A percentile compares a stretch with the other conserved stretches of the same genome.
Conservation (phyloP, 2,113 vertebrate genomes). For the Peromyscus polionotus region DNA sequence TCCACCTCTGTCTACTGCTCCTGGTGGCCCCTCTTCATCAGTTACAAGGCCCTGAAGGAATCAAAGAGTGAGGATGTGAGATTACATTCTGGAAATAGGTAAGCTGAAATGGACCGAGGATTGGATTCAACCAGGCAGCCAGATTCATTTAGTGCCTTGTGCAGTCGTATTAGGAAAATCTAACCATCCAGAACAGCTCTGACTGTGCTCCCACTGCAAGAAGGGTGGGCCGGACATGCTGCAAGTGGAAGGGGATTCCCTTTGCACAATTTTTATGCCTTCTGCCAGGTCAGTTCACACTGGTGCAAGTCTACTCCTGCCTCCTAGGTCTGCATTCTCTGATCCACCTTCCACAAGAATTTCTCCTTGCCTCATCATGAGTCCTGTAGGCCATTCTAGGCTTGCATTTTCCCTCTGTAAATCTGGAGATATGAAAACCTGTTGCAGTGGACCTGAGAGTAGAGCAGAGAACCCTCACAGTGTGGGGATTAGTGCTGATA, state of each 20-base stretch:
- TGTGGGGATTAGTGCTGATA: too few species aligned
- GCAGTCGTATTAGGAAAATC: conserved; percentile 68
- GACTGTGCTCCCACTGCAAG: background rate
- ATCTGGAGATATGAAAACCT: background rate
- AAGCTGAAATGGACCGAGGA: conserved; percentile 63
- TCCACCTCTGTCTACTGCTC: background rate
- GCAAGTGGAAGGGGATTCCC: background rate
- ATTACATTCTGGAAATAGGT: conserved; percentile 72
- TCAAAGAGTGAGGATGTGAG: conserved; percentile 59
- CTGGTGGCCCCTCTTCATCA: background rate
- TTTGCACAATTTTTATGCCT: background rate
- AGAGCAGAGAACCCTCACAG: accelerated
- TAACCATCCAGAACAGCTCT: conserved; percentile 58
- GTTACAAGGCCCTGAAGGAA: conserved; percentile 61
- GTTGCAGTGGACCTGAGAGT: background rate
- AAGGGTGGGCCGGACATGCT: background rate
- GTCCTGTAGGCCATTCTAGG: background rate
- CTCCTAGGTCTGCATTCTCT: background rate
- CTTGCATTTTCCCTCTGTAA: background rate
- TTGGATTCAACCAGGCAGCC: conserved; percentile 63
- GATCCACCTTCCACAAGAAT: background rate
- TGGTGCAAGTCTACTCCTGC: background rate
- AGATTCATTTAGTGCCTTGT: conserved; percentile 48
- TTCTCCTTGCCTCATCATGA: background rate
- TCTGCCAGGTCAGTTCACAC: background rate